Base-by-base conservation (phyloP, 2,113 vertebrate species). In the Gasterosteus nipponicus region DNA sequence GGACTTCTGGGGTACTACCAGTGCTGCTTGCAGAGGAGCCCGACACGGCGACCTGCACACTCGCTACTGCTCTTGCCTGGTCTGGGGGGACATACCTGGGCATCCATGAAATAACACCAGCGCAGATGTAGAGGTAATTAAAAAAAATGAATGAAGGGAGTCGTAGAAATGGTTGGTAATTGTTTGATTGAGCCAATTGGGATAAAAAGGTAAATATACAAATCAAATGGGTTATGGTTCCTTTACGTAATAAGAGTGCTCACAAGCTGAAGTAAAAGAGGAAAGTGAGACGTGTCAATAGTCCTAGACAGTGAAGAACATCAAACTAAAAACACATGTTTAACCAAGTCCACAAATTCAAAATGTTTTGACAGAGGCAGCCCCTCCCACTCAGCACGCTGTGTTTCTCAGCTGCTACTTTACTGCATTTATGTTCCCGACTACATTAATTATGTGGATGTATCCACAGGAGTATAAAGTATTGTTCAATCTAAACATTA, bases 31-130 rank as follows among this genome's bases (percentile, higher is more conserved):
- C 96, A 61, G 97, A 97, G 64, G 98, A 98, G 38, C 97, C 97
- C 0, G 97, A 98, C 89, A 97, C 95, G 35, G 97, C 96, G 19
- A 96, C 96, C 74, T 98, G 98, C 67, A 97, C 96, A 1, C 94
- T 96, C 5, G 95, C 95, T 84, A 97, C 95, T 35, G 96, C 94
- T 91, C 95, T 96, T 16, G 96, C 97, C 91, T 98, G 97, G 79
- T 99, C 97, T 73, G 97, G 96, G 84, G 97, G 96, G 80, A 98
- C 97, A 89, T 98, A 99, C 98, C 98, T 99, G 72, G 0, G 35
- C 15, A 54, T 64, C 46, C 38, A 79, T 16, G 70, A 79, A 47
- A 62, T 53, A 67, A 22, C 29, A 62, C 3, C n/a, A 57, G 22
- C 41, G 73, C 4, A 56, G 35, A 70, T 16, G 11, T 29, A 72